These are phyloP conservation scores for Platycheirus rosarum DNA, from an alignment of 2,888 invertebrate species.

Conservation along the genomic window DNA sequence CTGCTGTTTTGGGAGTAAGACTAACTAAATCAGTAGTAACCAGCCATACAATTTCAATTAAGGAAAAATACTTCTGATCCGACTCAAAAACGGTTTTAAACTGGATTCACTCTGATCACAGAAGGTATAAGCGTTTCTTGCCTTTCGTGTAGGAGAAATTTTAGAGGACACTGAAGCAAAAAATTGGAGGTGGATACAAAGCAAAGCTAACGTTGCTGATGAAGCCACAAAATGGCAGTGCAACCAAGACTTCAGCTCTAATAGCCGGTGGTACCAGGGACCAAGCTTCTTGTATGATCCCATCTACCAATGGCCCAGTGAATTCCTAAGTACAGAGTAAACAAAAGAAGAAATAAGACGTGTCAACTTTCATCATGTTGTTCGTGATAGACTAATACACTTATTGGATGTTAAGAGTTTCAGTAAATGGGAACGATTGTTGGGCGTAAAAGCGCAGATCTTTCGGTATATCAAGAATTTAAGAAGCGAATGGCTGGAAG, in stretches of 20 bases:
- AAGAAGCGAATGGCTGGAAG: background rate
- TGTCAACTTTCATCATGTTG: background rate
- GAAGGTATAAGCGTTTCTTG: constrained; percentile 73
- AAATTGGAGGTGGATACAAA: constrained; percentile 16
- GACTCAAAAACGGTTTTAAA: constrained; percentile 74
- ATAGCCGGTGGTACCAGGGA: constrained; percentile 1
- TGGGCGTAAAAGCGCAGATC: background rate
- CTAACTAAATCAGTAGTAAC: constrained; percentile 31
- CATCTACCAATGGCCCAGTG: background rate
- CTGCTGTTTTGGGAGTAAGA: constrained; percentile 64
- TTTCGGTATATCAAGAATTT: background rate
- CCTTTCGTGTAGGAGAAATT: constrained; percentile 73
- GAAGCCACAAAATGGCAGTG: constrained; percentile 1
- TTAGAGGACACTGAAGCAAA: background rate
- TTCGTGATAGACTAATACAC: no score
- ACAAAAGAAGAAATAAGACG: background rate
- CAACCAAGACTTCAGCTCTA: background rate
- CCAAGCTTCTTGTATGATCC: background rate
- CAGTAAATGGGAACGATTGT: background rate
- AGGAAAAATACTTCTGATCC: constrained; percentile 68
- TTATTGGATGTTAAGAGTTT: background rate
- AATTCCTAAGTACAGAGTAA: background rate
- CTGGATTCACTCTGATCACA: constrained; percentile 72
- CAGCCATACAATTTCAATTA: constrained; percentile 40
- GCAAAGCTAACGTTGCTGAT: background rate